Conservation (phyloP, 2,888 invertebrate genomes). For the Nebria salina region DNA sequence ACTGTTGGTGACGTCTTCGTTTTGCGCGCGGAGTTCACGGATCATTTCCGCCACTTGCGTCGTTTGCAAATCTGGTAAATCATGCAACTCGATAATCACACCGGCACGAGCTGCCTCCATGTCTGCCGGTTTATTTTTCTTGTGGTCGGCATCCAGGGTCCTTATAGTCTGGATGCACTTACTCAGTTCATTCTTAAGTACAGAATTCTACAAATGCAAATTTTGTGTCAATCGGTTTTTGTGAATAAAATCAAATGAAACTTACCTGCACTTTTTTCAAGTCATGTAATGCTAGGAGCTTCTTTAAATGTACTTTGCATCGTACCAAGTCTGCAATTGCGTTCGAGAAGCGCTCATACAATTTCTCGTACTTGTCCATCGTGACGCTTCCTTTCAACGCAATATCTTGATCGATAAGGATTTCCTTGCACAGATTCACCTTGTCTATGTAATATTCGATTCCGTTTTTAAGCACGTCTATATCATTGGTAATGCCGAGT, state of each 20-base stretch:
- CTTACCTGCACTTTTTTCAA: constrained; percentile 16
- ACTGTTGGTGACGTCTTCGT: background rate
- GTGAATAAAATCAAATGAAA: constrained; percentile 22
- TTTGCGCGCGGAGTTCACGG: background rate
- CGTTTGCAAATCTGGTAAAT: background rate
- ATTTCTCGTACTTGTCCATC: constrained; percentile 14
- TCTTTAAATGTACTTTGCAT: constrained; percentile 15
- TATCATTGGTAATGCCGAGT: background rate
- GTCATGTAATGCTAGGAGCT: constrained; percentile 11
- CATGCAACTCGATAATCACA: background rate
- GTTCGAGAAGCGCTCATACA: constrained; percentile 18
- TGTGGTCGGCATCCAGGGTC: background rate
- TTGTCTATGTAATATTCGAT: constrained; percentile 23
- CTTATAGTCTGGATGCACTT: constrained; percentile 22
- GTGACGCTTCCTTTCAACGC: constrained; percentile 5
- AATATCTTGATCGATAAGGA: background rate
- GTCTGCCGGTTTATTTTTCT: background rate
- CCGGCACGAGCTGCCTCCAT: background rate
- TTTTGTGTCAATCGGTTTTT: background rate
- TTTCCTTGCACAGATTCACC: background rate
- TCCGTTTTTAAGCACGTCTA: constrained; percentile 4
- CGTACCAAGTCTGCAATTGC: constrained; percentile 25
- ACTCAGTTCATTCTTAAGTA: constrained; percentile 11
- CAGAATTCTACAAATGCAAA: background rate
- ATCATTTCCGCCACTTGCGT: background rate